These are phyloP conservation scores for Petrocephalus zakoni DNA, from an alignment of 2,113 vertebrate genomes.

Conservation along the genomic window DNA sequence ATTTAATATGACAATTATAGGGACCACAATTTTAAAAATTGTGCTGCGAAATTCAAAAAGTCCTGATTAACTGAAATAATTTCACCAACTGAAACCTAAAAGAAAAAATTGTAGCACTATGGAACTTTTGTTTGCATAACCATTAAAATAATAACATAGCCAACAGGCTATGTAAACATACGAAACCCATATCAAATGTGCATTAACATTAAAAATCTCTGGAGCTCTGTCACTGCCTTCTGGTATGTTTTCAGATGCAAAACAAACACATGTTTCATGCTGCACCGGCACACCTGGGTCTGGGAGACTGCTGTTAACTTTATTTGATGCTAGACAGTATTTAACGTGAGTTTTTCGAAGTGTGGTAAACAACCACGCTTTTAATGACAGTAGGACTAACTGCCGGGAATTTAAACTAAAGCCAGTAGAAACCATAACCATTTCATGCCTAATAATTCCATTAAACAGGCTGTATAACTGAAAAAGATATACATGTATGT, in stretches of 20 bases:
- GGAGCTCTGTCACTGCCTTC: background rate
- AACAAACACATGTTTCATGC: background rate
- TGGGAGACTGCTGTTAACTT: background rate
- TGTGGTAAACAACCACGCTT: background rate
- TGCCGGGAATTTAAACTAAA: background rate
- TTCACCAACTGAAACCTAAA: background rate
- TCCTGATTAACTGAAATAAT: background rate
- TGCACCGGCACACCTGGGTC: background rate
- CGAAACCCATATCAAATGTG: background rate
- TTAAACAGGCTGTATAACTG: background rate
- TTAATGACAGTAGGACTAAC: background rate
- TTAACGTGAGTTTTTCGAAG: background rate
- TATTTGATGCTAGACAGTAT: background rate
- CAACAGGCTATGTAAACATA: no score
- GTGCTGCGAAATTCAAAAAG: background rate
- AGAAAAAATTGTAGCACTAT: background rate
- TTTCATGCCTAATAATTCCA: background rate
- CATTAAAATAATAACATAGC: background rate
- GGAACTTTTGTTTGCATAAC: background rate
- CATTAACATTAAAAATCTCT: background rate
- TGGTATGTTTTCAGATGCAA: background rate
- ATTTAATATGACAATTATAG: background rate
- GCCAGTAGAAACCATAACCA: background rate
- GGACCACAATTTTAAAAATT: background rate
- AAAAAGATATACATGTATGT: background rate